Conservation (phyloP, 2,113 vertebrate genomes). For the Bothrops jararaca region DNA sequence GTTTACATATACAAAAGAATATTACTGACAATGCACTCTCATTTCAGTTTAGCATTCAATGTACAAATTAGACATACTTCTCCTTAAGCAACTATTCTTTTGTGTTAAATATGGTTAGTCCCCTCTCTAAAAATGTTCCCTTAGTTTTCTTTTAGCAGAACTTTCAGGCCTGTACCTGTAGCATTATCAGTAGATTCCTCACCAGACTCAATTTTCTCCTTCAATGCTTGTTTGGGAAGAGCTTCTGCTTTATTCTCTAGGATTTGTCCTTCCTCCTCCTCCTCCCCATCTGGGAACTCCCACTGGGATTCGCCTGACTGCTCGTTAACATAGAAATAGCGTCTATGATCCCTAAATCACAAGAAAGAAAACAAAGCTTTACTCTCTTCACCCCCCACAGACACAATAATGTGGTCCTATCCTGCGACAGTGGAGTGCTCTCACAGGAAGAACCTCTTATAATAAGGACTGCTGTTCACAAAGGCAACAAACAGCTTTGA, state of each 20-base stretch:
- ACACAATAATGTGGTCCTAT: slow-evolving; percentile 68
- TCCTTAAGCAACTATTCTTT: background rate
- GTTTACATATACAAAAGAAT: background rate
- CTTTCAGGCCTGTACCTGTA: slow-evolving; percentile 52
- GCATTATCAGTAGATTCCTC: slow-evolving; percentile 53
- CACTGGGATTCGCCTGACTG: slow-evolving; percentile 92
- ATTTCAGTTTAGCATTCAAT: background rate
- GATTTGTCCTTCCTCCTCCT: slow-evolving; percentile 72
- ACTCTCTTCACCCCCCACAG: slow-evolving; percentile 60
- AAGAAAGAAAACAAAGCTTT: slow-evolving; percentile 86
- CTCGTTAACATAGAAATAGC: slow-evolving; percentile 99
- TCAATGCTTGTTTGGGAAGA: slow-evolving; percentile 67
- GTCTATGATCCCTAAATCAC: slow-evolving; percentile 98
- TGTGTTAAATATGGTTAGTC: background rate
- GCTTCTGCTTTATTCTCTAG: slow-evolving; percentile 64
- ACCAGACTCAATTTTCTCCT: slow-evolving; percentile 67
- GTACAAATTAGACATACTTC: background rate
- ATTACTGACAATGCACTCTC: background rate
- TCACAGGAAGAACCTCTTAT: slow-evolving; percentile 73
- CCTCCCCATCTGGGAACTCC: slow-evolving; percentile 93
- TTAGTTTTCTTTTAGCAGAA: background rate
- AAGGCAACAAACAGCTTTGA: slow-evolving; percentile 75
- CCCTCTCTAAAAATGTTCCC: background rate
- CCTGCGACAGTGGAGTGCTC: slow-evolving; percentile 72
- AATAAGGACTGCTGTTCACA: slow-evolving; percentile 70